Evolutionary conservation across 2,888 invertebrate species (phyloP), one percentile per base, ranked within the genome.

Genomic region (Prenolepis imparis): DNA sequence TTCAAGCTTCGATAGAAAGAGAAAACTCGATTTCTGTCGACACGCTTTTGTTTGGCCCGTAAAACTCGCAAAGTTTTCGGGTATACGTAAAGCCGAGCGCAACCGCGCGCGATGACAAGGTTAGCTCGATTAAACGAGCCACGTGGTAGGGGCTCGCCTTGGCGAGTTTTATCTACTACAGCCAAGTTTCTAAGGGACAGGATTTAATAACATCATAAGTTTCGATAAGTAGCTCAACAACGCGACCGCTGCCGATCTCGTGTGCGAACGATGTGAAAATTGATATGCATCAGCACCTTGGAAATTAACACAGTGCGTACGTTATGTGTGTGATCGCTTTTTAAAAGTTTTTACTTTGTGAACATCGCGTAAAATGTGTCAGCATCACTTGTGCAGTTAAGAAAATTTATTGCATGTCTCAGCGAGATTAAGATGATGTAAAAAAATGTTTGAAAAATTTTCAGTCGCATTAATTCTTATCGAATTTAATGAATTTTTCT

Each of bases 151-250:
- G 39, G 68, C 59, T 70, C 41, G 44, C 67, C 78, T 39, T 59
- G 74, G 44, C 39, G 74, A 75, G 80, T 86, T 84, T 85, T 86
- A 86, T 86, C 83, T 80, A 68, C 64, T 59, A n/a, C 41, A 44
- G n/a, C 55, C 63, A 77, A 86, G 80, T 82, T 83, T 82, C 59
- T 48, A 39, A 39, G 21, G 66, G 39, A 70, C 57, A 52, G 55
- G 83, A 84, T 80, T 73, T 74, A 85, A 83, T 85, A 66, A 87
- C 24, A 78, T 28, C 57, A 24, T 70, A 63, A 73, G 44, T 55
- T 73, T 75, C 77, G 70, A 61, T 74, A 75, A 83, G 68, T 67
- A 63, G 63, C 59, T 64, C 52, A 44, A 55, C 24, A 39, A 78
- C n/a, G 55, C 41, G 48, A 70, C 36, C 28, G 66, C 48, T 48